Percentiles rank a stretch among this genome's conserved stretches.
phyloP scores from a whole-genome alignment of 1,140 invertebrate genomes.

The Ditylenchus dipsaci region DNA sequence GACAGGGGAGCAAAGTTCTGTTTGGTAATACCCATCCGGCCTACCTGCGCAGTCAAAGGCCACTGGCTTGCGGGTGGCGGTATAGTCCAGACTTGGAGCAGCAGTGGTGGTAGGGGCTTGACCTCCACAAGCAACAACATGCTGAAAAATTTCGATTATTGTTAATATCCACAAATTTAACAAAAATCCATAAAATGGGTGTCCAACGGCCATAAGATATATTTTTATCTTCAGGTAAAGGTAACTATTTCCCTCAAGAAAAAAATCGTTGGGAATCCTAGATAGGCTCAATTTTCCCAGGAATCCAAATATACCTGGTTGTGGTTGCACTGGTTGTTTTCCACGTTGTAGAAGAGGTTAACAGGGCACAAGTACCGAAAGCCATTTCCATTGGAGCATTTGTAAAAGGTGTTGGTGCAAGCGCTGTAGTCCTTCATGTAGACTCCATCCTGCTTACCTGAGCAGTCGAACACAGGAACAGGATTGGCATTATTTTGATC shows the following conservation, averaged over 20 bases:
- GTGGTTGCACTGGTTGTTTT: neutral
- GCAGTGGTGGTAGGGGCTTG: neutral
- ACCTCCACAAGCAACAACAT: conserved; percentile 4
- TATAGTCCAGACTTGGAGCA: neutral
- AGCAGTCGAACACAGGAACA: neutral
- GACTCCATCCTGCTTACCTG: neutral
- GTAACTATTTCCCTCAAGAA: too few relatives aligned
- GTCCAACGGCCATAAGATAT: too few relatives aligned
- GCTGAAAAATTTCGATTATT: neutral
- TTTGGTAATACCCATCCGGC: neutral
- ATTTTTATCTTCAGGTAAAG: too few relatives aligned
- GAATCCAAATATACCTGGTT: neutral
- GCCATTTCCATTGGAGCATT: conserved; percentile 1
- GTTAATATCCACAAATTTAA: too few relatives aligned
- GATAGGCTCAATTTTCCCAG: neutral
- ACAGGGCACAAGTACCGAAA: neutral
- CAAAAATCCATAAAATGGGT: too few relatives aligned
- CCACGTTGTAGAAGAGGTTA: neutral
- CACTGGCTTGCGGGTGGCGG: neutral
- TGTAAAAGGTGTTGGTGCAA: conserved; percentile 4
- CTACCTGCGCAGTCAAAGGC: neutral
- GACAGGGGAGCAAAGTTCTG: neutral
- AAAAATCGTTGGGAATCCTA: too few relatives aligned
- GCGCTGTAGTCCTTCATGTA: neutral
- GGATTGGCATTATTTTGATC: too few relatives aligned